A percentile compares a stretch with the other conserved stretches of the same genome.
Evolutionary conservation across 2,113 vertebrate species (phyloP).

Genomic region (Amblyornis subalaris): DNA sequence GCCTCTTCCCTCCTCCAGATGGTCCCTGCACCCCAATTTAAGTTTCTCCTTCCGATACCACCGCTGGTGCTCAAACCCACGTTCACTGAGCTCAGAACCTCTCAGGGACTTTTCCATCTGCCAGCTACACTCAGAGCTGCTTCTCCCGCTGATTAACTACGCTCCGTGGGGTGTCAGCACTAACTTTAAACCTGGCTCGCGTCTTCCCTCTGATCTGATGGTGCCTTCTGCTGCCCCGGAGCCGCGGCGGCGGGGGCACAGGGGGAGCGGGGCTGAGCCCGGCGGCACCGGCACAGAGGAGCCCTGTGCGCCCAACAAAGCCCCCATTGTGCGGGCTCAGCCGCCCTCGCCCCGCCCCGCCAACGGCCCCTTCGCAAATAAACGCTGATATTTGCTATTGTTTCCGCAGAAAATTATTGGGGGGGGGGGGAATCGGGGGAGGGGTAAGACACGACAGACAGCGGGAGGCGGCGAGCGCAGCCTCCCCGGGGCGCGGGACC

Average conservation of each 20-base stretch:
- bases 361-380: background rate
- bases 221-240: background rate
- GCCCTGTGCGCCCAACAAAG: conserved; percentile 19
- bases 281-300: background rate
- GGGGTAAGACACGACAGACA: no score
- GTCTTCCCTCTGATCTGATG: rapidly evolving
- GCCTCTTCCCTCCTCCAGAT: background rate
- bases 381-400: conserved; percentile 12
- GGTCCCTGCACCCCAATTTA: background rate
- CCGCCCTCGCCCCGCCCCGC: background rate
- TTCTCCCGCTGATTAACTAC: background rate
- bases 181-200: background rate
- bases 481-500: background rate
- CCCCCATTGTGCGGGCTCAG: background rate
- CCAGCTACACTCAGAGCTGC: background rate
- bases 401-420: background rate
- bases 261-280: background rate
- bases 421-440: no score
- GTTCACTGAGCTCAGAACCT: background rate
- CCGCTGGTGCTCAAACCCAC: background rate
- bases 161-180: background rate
- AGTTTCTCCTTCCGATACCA: no score
- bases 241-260: background rate
- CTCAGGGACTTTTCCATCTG: background rate
- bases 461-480: background rate